Percentiles rank a stretch among this genome's conserved stretches.
Evolutionary conservation across 2,113 vertebrate genomes (phyloP).

Genomic region (Rhagologus leucostigma): DNA sequence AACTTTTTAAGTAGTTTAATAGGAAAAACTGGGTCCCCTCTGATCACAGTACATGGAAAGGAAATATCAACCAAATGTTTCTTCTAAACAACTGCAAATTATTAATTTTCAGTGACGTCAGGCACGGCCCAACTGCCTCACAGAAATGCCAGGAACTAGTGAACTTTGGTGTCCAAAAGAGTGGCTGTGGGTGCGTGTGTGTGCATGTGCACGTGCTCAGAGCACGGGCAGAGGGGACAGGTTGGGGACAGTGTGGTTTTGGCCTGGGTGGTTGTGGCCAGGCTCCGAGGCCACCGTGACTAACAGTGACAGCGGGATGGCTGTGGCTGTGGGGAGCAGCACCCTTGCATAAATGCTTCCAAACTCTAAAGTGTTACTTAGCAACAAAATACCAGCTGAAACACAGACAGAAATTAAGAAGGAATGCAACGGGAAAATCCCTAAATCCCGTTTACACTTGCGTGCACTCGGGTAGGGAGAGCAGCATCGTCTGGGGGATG

Average conservation of each 20-base stretch:
- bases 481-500: rapidly evolving
- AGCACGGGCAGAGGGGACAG: neutral
- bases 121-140: neutral
- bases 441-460: neutral
- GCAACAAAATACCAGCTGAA: constrained; percentile 38
- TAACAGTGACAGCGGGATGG: neutral
- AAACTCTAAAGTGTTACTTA: neutral
- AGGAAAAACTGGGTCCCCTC: neutral
- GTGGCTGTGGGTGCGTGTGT: rapidly evolving
- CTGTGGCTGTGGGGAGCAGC: neutral
- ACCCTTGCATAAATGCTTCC: neutral
- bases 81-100: constrained; percentile 67
- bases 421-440: constrained; percentile 18
- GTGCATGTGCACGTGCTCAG: neutral
- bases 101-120: constrained; percentile 56
- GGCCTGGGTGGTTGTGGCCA: rapidly evolving
- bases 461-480: rapidly evolving
- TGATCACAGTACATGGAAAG: constrained; percentile 12
- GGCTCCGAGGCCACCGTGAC: neutral
- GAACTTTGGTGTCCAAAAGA: neutral
- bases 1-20: constrained; percentile 39
- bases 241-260: neutral
- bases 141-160: neutral
- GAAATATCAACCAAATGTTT: constrained; percentile 63
- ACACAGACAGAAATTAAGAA: constrained; percentile 18